Base-by-base conservation (phyloP, 2,797 vertebrate genomes). In the Gymnoscopelus braueri region DNA sequence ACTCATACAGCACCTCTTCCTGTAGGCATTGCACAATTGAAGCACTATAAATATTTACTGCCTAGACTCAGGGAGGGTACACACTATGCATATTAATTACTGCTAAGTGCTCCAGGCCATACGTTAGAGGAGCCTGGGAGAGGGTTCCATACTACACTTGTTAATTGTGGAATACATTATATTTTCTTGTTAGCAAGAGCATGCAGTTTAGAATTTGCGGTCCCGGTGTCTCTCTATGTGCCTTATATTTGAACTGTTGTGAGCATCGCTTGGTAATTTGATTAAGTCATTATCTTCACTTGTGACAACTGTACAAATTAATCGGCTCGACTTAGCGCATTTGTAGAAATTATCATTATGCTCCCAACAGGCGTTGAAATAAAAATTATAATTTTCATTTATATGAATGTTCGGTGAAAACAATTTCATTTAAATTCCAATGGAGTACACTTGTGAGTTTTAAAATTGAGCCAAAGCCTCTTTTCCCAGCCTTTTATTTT, bases 31-130 rank as follows among this genome's bases (percentile, higher is more conserved):
- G 88, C 86, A 85, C 83, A 86, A 82, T 87, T 83, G 86, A 91
- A 85, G 80, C 83, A 85, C 88, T 81, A 92, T 92, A 91, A 92
- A 93, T 92, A 92, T 94, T 92, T 90, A 91, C 90, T 89, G 80
- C 87, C 85, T 79, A 78, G 77, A 88, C 89, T 84, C 80, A 79
- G 84, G 78, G 63, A 78, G 84, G 86, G 80, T 77, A 90, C 82
- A 88, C 86, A 92, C 87, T 84, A 87, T 71, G 85, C 79, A 89
- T 87, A 92, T 92, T 92, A 90, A 92, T 93, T 90, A 92, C 81
- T 78, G 70, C 83, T 77, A 83, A 92, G 64, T 89, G 91, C 91
- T 93, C 53, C 48, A 32, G 80, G 89, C 89, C 85, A 75, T 79
- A 81, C 80, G 85, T 85, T 85, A 77, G 79, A 60, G 63, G 71